Evolutionary conservation across 2,888 invertebrate species (phyloP).

Genomic region (Dicyrtoma fusca): DNA sequence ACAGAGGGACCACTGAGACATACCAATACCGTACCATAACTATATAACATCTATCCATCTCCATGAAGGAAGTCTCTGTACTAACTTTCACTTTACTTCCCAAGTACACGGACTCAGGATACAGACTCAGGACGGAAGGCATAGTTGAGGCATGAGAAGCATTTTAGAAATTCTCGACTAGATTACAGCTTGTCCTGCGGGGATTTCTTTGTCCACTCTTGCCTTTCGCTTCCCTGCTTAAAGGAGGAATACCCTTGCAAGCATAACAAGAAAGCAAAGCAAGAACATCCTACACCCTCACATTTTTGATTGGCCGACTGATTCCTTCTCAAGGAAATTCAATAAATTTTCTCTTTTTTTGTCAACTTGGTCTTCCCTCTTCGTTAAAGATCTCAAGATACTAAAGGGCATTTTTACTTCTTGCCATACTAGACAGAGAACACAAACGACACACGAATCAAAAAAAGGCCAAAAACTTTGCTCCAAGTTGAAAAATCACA

Average conservation of each 20-base stretch:
- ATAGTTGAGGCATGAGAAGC: slow-evolving; percentile 3
- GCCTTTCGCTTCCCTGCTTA: background rate
- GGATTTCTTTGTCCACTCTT: slow-evolving; percentile 31
- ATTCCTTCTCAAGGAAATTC: slow-evolving; percentile 32
- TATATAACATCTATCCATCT: too few relatives aligned
- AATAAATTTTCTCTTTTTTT: slow-evolving; percentile 32
- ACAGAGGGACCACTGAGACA: too few relatives aligned
- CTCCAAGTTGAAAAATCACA: too few relatives aligned
- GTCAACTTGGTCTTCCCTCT: slow-evolving; percentile 35
- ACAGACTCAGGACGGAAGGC: slow-evolving; percentile 23
- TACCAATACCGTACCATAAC: too few relatives aligned
- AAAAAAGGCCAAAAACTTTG: too few relatives aligned
- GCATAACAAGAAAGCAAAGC: too few relatives aligned
- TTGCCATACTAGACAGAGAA: slow-evolving; percentile 1
- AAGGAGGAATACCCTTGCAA: background rate
- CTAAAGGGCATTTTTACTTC: background rate
- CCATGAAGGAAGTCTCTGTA: too few relatives aligned
- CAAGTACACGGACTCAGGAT: too few relatives aligned
- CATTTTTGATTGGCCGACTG: slow-evolving; percentile 25
- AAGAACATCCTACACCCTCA: too few relatives aligned
- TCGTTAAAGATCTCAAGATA: slow-evolving; percentile 40
- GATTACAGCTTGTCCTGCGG: slow-evolving; percentile 30
- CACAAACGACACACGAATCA: too few relatives aligned
- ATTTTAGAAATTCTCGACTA: slow-evolving; percentile 33
- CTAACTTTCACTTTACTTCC: too few relatives aligned